Conservation (phyloP, 2,888 invertebrate genomes). For the Brachyptera risi region DNA sequence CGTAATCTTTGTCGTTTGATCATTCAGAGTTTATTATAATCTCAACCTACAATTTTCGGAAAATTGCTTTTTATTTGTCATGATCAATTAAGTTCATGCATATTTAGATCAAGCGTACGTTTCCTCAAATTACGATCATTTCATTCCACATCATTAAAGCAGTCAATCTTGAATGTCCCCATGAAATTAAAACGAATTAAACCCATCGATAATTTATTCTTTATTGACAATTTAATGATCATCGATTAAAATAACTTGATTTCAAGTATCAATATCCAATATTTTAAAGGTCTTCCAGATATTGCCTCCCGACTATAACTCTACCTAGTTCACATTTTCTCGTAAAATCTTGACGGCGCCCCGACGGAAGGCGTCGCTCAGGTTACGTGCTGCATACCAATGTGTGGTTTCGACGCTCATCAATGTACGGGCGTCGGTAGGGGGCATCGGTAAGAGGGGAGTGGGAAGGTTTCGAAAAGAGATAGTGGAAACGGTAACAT, state of each 20-base stretch:
- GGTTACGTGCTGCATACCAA: not conserved
- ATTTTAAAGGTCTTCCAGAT: not conserved
- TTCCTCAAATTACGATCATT: no score
- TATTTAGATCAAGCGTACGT: no score
- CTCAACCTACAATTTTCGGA: no score
- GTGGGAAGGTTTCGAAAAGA: no score
- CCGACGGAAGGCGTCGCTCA: not conserved
- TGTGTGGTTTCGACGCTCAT: not conserved
- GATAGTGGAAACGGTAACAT: no score
- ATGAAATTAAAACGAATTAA: no score
- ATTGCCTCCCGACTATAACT: not conserved
- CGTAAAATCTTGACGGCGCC: not conserved
- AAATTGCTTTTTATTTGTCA: no score
- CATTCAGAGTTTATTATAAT: no score
- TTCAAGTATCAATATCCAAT: not conserved
- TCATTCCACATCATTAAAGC: no score
- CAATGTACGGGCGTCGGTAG: not conserved
- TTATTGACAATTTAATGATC: not conserved
- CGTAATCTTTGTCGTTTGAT: no score
- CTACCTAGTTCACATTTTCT: not conserved
- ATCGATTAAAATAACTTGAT: constrained; percentile 5
- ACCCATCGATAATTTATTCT: not conserved
- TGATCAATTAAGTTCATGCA: no score
- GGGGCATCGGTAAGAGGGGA: not conserved
- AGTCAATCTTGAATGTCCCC: no score